A percentile compares a stretch with the other conserved stretches of the same genome.
These are phyloP conservation scores for Tinea pellionella DNA, from an alignment of 2,888 invertebrate species.

Conservation along the genomic window DNA sequence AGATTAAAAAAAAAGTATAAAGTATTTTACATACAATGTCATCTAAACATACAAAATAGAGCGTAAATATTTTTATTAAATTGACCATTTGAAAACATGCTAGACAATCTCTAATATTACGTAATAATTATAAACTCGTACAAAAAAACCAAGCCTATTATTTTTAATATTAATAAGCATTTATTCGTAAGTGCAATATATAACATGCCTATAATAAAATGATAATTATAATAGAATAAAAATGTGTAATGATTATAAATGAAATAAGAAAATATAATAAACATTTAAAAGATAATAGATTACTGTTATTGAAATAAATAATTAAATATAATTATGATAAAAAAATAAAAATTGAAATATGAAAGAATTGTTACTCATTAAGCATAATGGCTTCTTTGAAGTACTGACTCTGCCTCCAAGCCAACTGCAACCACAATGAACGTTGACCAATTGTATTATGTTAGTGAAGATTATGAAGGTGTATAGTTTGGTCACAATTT, in stretches of 20 bases:
- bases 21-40: no score
- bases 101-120: not conserved
- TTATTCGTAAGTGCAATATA: not conserved
- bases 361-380: conserved; percentile 80
- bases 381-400: conserved; percentile 95
- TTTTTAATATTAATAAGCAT: not conserved
- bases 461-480: conserved; percentile 24
- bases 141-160: not conserved
- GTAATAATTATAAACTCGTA: not conserved
- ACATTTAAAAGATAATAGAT: conserved; percentile 23
- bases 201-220: conserved; percentile 9
- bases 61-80: no score
- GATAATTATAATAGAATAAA: not conserved
- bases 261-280: conserved; percentile 15
- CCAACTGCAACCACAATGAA: conserved; percentile 70
- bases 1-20: no score
- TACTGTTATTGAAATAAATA: conserved; percentile 22
- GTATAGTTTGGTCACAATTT: conserved; percentile 7
- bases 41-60: no score
- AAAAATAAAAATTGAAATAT: conserved; percentile 60
- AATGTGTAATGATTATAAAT: conserved; percentile 1
- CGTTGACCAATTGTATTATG: conserved; percentile 40
- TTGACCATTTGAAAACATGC: not conserved
- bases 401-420: conserved; percentile 97
- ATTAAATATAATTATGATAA: conserved; percentile 39